Evolutionary conservation across 2,113 vertebrate genomes (phyloP).

Genomic region (Psettodes erumei): DNA sequence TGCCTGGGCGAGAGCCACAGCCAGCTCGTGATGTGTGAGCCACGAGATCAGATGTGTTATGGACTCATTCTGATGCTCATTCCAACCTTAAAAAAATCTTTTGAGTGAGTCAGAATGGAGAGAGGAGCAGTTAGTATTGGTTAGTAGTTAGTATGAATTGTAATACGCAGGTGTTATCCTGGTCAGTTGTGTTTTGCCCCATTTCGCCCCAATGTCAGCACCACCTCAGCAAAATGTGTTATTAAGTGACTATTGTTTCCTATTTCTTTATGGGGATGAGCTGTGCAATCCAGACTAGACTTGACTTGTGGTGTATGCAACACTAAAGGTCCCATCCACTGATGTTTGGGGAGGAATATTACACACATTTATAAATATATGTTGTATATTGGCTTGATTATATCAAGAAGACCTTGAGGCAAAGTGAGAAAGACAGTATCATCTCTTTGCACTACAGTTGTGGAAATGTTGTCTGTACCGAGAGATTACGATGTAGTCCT

Average conservation of each 20-base stretch:
- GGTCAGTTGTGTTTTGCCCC: conserved; percentile 8
- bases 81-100: conserved; percentile 9
- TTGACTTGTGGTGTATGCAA: neutral
- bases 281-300: neutral
- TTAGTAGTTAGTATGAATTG: too few species aligned
- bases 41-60: conserved; percentile 35
- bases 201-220: too few species aligned
- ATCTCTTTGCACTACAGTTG: neutral
- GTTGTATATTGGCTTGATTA: neutral
- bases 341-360: neutral
- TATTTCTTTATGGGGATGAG: neutral
- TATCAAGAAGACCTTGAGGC: neutral
- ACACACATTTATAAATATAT: neutral
- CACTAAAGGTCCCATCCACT: neutral
- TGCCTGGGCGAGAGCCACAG: neutral
- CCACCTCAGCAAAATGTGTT: too few species aligned
- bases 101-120: neutral
- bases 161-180: neutral
- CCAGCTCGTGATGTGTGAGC: conserved; percentile 14
- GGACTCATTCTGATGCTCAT: conserved; percentile 34
- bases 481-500: conserved; percentile 29
- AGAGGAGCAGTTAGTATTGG: neutral
- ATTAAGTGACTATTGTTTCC: too few species aligned
- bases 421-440: neutral
- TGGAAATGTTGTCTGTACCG: neutral